phyloP scores from a whole-genome alignment of 2,113 vertebrate species.

The Malurus alboscapulatus region DNA sequence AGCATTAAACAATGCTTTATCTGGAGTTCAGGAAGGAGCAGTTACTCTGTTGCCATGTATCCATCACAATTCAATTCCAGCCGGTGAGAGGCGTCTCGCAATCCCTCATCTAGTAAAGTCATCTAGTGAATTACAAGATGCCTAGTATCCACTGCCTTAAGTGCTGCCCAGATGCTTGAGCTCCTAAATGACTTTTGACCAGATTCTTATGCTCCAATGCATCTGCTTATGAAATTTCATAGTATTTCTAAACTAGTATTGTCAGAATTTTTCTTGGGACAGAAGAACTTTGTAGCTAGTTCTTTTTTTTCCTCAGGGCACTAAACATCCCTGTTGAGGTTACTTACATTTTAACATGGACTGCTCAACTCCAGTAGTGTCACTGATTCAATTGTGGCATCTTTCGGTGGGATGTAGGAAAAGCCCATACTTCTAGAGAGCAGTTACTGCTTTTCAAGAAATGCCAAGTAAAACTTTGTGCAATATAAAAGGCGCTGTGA shows the following conservation, averaged over 20 bases:
- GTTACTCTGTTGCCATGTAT: not conserved
- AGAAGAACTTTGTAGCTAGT: not conserved
- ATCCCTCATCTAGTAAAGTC: not conserved
- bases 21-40: not conserved
- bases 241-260: not conserved
- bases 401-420: not conserved
- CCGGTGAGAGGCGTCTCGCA: not conserved
- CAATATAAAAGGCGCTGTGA: not conserved
- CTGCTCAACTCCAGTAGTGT: not conserved
- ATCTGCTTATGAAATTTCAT: not conserved
- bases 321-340: accelerated
- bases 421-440: not conserved
- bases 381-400: not conserved
- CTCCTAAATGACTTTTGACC: not conserved
- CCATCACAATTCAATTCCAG: not conserved
- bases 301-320: not conserved
- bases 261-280: not conserved
- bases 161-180: not conserved
- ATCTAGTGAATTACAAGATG: not conserved
- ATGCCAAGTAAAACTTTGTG: not conserved
- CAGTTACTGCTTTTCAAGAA: not conserved
- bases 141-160: not conserved
- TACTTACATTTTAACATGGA: not conserved
- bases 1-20: not conserved
- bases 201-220: not conserved